Percentiles rank a stretch among this genome's conserved stretches.
These are phyloP conservation scores for Xylocopa sonorina DNA, from an alignment of 1,140 invertebrate species.

Conservation along the genomic window DNA sequence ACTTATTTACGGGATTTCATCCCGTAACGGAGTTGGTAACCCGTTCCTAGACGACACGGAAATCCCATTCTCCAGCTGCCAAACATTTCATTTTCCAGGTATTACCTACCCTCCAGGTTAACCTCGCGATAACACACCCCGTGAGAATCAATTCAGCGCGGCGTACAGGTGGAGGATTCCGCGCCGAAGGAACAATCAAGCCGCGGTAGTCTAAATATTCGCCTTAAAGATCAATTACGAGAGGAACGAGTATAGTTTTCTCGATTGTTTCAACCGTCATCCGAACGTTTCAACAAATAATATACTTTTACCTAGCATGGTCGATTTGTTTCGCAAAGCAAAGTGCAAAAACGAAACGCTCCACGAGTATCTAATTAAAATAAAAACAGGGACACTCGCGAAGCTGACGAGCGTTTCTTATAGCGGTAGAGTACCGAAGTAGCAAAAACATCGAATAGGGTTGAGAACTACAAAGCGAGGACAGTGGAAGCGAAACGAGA, in stretches of 20 bases:
- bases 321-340: neutral
- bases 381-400: neutral
- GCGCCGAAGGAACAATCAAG: neutral
- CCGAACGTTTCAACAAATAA: neutral
- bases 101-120: slow-evolving; percentile 19
- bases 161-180: too few species aligned
- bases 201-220: neutral
- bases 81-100: slow-evolving; percentile 40
- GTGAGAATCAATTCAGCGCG: neutral
- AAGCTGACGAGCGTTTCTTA: neutral
- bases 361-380: slow-evolving; percentile 35
- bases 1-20: slow-evolving; percentile 33
- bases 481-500: slow-evolving; percentile 8
- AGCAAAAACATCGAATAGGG: neutral
- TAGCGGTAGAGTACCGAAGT: neutral
- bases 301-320: neutral
- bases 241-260: neutral
- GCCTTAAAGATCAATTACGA: neutral
- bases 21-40: slow-evolving; percentile 7
- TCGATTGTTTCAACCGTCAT: neutral
- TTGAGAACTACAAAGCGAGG: neutral
- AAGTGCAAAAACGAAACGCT: neutral
- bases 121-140: slow-evolving; percentile 10
- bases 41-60: slow-evolving; percentile 16
- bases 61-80: slow-evolving; percentile 35